Evolutionary conservation across 2,113 vertebrate species (phyloP), one percentile per base, ranked within the genome.

Genomic region (Merops nubicus): DNA sequence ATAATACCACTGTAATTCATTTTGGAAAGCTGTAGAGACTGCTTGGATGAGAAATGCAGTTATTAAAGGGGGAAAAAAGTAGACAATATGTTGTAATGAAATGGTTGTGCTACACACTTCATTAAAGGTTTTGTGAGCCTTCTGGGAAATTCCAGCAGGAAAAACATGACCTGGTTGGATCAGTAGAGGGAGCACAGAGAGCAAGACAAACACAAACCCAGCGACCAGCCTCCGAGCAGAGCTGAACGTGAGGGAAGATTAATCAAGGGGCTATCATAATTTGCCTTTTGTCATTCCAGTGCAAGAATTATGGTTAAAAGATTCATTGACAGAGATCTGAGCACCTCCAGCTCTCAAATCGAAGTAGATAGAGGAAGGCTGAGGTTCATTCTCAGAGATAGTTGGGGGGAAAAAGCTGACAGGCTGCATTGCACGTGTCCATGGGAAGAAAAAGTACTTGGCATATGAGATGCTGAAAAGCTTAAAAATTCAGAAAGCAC

Each of bases 31-130:
- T 98, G 96, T 12, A 94, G 98, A 98, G 98, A 98, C 97, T 97
- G 95, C 95, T 94, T 94, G 88, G 96, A 97, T 98, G 98, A 98
- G 93, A 96, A 97, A 97, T 98, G 97, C 97, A 97, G 98, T 98
- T 98, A 98, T 98, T 98, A 98, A 97, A 98, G 96, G 95, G 96
- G n/a, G n/a, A n/a, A n/a, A 98, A 98, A 98, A 98, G 97, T 97
- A 98, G 97, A 97, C 98, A 98, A 96, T 98, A 98, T 96, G 98
- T 91, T 98, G 98, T 98, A 98, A 98, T 98, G 98, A 98, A 98
- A 98, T 97, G 97, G 98, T 98, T 98, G 97, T 95, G 97, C 97
- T 98, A 81, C 97, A 89, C 96, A 95, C 96, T 98, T 98, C 98
- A 98, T 98, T 98, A 98, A 98, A 97, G 40, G 91, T 93, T 98